phyloP scores from a whole-genome alignment of 2,113 vertebrate genomes.

The Nyctereutes procyonoides region DNA sequence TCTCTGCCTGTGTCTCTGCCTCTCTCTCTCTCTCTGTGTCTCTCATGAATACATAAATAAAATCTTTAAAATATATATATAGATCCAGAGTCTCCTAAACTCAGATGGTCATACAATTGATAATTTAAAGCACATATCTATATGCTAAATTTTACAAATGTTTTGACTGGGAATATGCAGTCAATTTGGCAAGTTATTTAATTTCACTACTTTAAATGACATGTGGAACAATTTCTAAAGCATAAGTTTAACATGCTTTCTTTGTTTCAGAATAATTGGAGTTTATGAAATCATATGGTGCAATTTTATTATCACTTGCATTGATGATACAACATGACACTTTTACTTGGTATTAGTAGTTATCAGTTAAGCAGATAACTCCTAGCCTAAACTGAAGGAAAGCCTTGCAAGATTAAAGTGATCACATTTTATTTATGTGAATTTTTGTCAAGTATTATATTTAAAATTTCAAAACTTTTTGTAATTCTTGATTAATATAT shows the following conservation, averaged over 20 bases:
- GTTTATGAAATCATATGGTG: constrained; percentile 11
- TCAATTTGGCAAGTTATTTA: constrained; percentile 46
- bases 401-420: not conserved
- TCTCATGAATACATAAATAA: too few species aligned
- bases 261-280: constrained; percentile 45
- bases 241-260: constrained; percentile 3
- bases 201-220: constrained; percentile 55
- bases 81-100: constrained; percentile 26
- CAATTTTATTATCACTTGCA: constrained; percentile 36
- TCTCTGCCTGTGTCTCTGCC: too few species aligned
- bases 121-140: constrained; percentile 45
- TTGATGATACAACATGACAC: not conserved
- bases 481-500: constrained; percentile 31
- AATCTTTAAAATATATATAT: not conserved
- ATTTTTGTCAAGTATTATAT: constrained; percentile 30
- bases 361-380: constrained; percentile 44
- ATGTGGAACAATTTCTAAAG: constrained; percentile 33
- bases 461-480: constrained; percentile 55
- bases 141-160: not conserved
- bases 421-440: constrained; percentile 4
- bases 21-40: too few species aligned
- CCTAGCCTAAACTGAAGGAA: not conserved
- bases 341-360: constrained; percentile 22
- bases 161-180: constrained; percentile 18
- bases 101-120: constrained; percentile 17